Evolutionary conservation across 2,113 vertebrate species (phyloP).

Genomic region (Zootoca vivipara): DNA sequence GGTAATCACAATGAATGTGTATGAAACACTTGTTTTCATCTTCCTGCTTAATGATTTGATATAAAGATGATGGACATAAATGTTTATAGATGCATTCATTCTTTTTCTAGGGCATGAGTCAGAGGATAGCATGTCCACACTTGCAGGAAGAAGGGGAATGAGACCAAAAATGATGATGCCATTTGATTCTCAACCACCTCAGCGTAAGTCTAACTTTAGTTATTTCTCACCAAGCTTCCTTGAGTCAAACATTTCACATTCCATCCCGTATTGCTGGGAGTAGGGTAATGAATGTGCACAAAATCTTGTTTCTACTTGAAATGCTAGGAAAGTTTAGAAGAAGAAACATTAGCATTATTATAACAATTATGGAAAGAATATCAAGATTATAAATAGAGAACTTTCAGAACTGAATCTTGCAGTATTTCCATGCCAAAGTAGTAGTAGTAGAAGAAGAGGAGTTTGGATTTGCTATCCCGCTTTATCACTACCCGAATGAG

Average conservation of each 20-base stretch:
- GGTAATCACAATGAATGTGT: not conserved
- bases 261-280: not conserved
- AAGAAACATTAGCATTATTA: not conserved
- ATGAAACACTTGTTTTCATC: no score
- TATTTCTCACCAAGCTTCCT: not conserved
- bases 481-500: no score
- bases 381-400: not conserved
- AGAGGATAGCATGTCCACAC: constrained; percentile 96
- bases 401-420: not conserved
- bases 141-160: constrained; percentile 94
- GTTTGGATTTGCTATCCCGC: no score
- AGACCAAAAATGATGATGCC: constrained; percentile 99
- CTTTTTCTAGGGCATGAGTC: constrained; percentile 91
- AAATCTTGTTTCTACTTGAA: not conserved
- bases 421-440: not conserved
- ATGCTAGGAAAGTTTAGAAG: not conserved
- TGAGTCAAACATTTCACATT: not conserved
- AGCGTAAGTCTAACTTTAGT: constrained; percentile 87
- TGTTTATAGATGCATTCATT: not conserved
- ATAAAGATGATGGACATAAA: not conserved
- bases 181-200: constrained; percentile 97
- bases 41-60: not conserved
- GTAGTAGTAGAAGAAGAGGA: no score
- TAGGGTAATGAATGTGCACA: no score
- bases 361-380: not conserved